Percentiles rank a stretch among this genome's conserved stretches.
Conservation (phyloP, 1,140 invertebrate species). For the Atta colombica region DNA sequence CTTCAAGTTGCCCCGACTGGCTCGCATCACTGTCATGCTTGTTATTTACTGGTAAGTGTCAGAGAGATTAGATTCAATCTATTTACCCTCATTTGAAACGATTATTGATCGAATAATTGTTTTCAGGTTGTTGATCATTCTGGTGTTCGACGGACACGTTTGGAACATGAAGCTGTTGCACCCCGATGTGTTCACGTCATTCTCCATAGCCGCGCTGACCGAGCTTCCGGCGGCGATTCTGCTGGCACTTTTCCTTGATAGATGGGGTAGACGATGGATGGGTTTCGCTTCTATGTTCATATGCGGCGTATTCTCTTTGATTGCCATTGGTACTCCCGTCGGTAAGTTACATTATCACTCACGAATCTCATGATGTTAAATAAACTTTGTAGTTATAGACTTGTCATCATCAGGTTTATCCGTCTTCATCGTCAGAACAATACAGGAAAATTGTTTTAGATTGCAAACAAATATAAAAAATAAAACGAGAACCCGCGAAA, state of each 20-base stretch:
- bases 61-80: background rate
- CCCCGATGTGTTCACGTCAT: conserved; percentile 93
- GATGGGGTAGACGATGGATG: conserved; percentile 94
- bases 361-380: too few species aligned
- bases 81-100: background rate
- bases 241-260: conserved; percentile 92
- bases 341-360: conserved; percentile 85
- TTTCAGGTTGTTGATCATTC: conserved; percentile 91
- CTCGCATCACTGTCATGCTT: conserved; percentile 91
- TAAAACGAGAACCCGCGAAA: background rate
- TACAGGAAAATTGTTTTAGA: background rate
- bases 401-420: background rate
- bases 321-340: conserved; percentile 90
- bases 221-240: conserved; percentile 94
- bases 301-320: conserved; percentile 93
- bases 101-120: background rate
- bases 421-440: background rate
- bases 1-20: conserved; percentile 91
- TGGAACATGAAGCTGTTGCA: conserved; percentile 93
- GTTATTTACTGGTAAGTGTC: conserved; percentile 91
- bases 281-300: conserved; percentile 92
- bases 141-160: conserved; percentile 95
- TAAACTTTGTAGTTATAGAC: background rate
- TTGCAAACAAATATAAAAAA: background rate
- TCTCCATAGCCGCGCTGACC: conserved; percentile 93